Base-by-base conservation (phyloP, 2,888 invertebrate genomes). In the Slavum lentiscoides region DNA sequence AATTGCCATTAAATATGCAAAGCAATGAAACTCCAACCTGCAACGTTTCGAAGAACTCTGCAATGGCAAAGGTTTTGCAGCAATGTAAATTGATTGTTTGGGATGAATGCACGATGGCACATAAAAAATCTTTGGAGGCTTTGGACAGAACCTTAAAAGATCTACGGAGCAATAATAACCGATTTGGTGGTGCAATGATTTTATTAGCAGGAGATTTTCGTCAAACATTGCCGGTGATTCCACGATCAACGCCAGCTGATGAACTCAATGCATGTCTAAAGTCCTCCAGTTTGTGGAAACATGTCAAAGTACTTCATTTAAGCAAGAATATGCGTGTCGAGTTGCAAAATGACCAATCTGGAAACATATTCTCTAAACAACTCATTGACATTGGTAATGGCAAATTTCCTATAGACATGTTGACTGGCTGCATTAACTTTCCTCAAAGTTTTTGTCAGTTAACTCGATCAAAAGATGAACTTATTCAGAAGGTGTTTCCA, bases 401-500 rank as follows among this genome's bases (percentile, higher is more conserved):
- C 39, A 64, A 64, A 64, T 74, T 85, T 55, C 80, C 84, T 81
- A 82, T 84, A 55, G 84, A 85, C 82, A 58, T 43, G 67, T 83
- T 82, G 77, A 83, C 84, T 75, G 84, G 84, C 83, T 84, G 62
- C 81, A 85, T 85, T 72, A 85, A 82, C 74, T 84, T 85, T 17
- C 84, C 85, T 39, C n/a, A 43, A 62, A 82, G 84, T 84, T 85
- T 85, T 82, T 85, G 85, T 82, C 73, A 83, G 21, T 82, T 84
- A 83, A 81, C 82, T 49, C 81, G 82, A 81, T 83, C 84, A 77
- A 83, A 85, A 83, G 76, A 76, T 67, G 84, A 84, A 83, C 84
- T 85, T 67, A 84, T 85, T 80, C 82, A 84, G 30, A 83, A 83
- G 70, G 84, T 85, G 55, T 86, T 85, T 82, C 85, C 85, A 83